Conservation (phyloP, 2,888 invertebrate species). For the Diaprepes abbreviatus region DNA sequence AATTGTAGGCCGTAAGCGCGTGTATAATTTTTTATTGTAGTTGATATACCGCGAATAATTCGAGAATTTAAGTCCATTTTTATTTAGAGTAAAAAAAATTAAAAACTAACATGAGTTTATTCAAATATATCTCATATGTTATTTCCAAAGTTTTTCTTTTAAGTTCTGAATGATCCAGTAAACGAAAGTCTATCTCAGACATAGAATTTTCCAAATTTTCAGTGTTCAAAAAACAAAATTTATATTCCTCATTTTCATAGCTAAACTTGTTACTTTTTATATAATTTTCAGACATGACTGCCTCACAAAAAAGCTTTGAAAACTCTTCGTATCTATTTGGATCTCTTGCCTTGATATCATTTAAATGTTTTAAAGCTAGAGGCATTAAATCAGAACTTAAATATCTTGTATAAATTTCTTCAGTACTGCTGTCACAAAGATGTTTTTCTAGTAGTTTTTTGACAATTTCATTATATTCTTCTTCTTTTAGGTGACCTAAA, state of each 20-base stretch:
- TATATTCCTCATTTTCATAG: neutral
- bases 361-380: neutral
- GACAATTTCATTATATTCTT: neutral
- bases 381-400: neutral
- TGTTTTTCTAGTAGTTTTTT: slow-evolving; percentile 11
- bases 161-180: too few species aligned
- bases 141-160: neutral
- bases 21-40: too few species aligned
- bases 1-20: too few species aligned
- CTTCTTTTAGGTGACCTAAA: neutral
- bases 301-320: neutral
- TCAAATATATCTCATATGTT: slow-evolving; percentile 1
- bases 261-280: neutral
- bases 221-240: slow-evolving; percentile 3
- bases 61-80: too few species aligned
- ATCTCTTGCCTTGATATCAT: neutral
- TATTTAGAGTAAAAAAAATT: too few species aligned
- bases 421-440: neutral
- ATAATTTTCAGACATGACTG: neutral
- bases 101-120: slow-evolving; percentile 5
- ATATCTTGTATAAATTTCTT: neutral
- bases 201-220: neutral
- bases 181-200: neutral
- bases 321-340: neutral
- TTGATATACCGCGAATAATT: too few species aligned